Evolutionary conservation across 2,797 vertebrate species (phyloP).

Genomic region (Coregonus ussuriensis): DNA sequence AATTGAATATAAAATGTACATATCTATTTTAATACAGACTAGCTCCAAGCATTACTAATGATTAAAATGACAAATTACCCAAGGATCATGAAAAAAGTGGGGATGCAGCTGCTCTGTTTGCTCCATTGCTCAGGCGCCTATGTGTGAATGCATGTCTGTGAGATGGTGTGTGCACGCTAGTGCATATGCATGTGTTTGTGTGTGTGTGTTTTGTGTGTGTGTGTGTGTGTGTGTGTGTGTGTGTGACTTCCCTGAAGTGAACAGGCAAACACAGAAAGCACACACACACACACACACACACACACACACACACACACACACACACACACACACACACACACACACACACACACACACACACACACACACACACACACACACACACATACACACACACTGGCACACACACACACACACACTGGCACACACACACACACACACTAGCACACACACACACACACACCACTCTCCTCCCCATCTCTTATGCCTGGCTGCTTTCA

Average conservation of each 20-base stretch:
- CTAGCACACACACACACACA: slow-evolving; percentile 11
- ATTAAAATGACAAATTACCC: too few species aligned
- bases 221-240: neutral
- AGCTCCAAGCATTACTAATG: too few species aligned
- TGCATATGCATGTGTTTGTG: neutral
- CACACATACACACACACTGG: neutral
- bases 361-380: neutral
- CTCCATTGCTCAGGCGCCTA: neutral
- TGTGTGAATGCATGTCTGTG: neutral
- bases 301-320: too few species aligned
- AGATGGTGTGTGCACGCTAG: neutral
- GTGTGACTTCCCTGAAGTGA: slow-evolving; percentile 6
- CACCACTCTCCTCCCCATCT: slow-evolving; percentile 10
- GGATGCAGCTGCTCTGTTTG: too few species aligned
- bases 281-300: neutral
- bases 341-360: too few species aligned
- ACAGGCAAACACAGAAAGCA: neutral
- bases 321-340: neutral
- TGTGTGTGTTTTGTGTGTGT: too few species aligned
- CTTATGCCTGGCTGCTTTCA: slow-evolving; percentile 39
- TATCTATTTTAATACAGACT: too few species aligned
- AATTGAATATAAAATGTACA: too few species aligned
- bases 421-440: slow-evolving; percentile 1
- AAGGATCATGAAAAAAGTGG: too few species aligned
- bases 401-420: slow-evolving; percentile 17